Conservation (phyloP, 2,113 vertebrate genomes). For the Zingel zingel region DNA sequence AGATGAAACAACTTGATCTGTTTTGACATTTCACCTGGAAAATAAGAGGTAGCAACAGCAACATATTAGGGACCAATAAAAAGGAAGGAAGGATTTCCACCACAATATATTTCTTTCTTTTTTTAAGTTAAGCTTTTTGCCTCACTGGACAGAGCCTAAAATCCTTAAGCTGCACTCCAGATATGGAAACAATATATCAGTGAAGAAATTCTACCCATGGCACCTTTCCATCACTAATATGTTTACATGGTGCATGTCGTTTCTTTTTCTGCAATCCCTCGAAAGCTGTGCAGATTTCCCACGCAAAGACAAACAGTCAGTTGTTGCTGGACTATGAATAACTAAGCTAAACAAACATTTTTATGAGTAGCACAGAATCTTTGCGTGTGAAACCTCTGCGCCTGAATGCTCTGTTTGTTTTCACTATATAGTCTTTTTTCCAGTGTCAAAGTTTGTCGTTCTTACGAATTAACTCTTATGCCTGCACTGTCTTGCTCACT, state of each 20-base stretch:
- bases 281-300: constrained; percentile 84
- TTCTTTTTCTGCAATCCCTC: constrained; percentile 71
- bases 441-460: constrained; percentile 47
- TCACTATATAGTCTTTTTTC: constrained; percentile 70
- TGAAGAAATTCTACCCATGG: constrained; percentile 33
- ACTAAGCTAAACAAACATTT: constrained; percentile 65
- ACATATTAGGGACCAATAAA: constrained; percentile 31
- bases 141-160: constrained; percentile 10
- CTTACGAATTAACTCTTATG: constrained; percentile 35
- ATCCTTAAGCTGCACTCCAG: constrained; percentile 5
- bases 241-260: constrained; percentile 44
- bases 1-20: constrained; percentile 14
- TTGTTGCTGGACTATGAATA: constrained; percentile 45
- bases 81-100: background rate
- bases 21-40: constrained; percentile 11
- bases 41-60: background rate
- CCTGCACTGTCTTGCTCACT: constrained; percentile 21
- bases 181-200: constrained; percentile 35
- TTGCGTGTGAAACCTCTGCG: constrained; percentile 75
- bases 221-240: constrained; percentile 59
- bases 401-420: constrained; percentile 71
- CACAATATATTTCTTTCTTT: background rate
- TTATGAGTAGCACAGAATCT: constrained; percentile 44
- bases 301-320: constrained; percentile 73
- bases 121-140: constrained; percentile 2